Conservation (phyloP, 2,888 invertebrate genomes). For the Xanthorhoe designata region DNA sequence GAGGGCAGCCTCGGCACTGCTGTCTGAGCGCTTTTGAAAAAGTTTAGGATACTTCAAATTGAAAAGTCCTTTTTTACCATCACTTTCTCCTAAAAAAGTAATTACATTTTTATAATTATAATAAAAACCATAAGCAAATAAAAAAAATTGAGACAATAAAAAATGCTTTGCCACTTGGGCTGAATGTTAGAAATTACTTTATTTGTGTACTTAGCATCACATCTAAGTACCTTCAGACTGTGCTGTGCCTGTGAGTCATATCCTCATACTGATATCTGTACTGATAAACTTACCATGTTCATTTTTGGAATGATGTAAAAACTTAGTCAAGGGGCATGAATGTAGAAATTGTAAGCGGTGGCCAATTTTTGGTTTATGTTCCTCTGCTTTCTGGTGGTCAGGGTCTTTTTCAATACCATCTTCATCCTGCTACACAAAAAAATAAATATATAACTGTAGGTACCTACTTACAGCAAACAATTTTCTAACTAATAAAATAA, state of each 20-base stretch:
- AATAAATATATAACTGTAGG: too few species aligned
- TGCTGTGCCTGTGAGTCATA: neutral
- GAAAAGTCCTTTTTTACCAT: slow-evolving; percentile 55
- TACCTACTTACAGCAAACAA: too few species aligned
- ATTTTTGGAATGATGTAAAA: slow-evolving; percentile 68
- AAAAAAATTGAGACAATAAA: neutral
- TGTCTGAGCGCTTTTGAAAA: slow-evolving; percentile 84
- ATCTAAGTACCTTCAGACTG: neutral
- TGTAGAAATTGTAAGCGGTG: slow-evolving; percentile 74
- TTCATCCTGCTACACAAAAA: slow-evolving; percentile 62
- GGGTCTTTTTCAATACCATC: slow-evolving; percentile 74
- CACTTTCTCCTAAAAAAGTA: slow-evolving; percentile 51
- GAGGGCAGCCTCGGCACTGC: slow-evolving; percentile 88
- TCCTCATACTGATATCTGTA: neutral
- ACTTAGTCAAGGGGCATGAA: slow-evolving; percentile 72
- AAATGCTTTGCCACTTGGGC: neutral
- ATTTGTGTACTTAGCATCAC: neutral
- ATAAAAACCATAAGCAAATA: neutral
- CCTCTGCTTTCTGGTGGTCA: slow-evolving; percentile 72
- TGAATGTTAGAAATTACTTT: neutral
- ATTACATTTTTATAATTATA: neutral
- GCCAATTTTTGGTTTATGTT: slow-evolving; percentile 65
- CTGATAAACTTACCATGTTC: slow-evolving; percentile 59
- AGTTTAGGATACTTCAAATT: slow-evolving; percentile 79
- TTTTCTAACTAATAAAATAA: too few species aligned